A percentile compares a stretch with the other conserved stretches of the same genome.
Conservation (phyloP, 2,113 vertebrate species). For the Drymodes brunneopygia region DNA sequence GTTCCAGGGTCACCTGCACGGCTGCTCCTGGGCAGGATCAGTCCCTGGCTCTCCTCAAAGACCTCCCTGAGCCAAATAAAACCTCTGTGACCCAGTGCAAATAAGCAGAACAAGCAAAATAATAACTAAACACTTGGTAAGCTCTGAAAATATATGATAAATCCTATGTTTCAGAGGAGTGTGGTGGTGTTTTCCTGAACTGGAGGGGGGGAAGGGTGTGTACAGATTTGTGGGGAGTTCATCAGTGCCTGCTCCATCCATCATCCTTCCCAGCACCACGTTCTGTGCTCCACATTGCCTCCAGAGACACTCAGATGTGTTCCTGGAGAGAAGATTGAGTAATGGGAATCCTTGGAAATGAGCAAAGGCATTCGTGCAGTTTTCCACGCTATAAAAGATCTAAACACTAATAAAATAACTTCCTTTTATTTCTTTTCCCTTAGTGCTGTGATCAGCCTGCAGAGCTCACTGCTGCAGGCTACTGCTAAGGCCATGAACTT, state of each 20-base stretch:
- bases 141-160: background rate
- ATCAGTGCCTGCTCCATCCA: background rate
- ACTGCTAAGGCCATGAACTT: background rate
- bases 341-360: constrained; percentile 11
- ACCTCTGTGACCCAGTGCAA: background rate
- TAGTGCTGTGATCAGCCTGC: background rate
- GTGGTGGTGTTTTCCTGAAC: background rate
- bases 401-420: background rate
- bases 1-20: background rate
- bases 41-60: background rate
- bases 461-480: background rate
- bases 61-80: background rate
- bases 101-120: background rate
- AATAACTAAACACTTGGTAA: background rate
- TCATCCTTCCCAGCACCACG: background rate
- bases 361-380: background rate
- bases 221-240: background rate
- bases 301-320: background rate
- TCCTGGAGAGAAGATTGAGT: background rate
- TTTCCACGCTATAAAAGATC: background rate
- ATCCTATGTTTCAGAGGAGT: background rate
- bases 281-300: background rate
- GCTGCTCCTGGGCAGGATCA: background rate
- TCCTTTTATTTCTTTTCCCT: background rate
- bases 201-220: background rate